Base-by-base conservation (phyloP, 2,888 invertebrate genomes). In the Pseudanteris insignis region DNA sequence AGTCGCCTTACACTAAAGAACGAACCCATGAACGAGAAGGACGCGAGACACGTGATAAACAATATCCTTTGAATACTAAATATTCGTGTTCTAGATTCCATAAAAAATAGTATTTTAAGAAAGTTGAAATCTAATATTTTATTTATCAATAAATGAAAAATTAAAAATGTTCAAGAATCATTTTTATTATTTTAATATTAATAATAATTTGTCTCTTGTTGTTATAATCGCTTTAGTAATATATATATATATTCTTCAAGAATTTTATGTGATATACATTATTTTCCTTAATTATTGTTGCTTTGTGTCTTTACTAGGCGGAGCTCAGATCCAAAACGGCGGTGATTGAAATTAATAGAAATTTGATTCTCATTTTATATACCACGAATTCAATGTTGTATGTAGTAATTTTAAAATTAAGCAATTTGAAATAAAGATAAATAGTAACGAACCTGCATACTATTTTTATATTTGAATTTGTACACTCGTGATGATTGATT, bases 1-100 rank as follows among this genome's bases (percentile, higher is more conserved):
- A 91, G 75, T 91, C 91, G 33, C 91, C 91, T 3, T 90, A 90
- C 74, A 74, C 81, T 37, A 83, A 86, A 74, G 86, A 86, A 67
- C 82, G 89, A 68, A 88, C 89, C 75, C 86, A 91, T 68, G 90
- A 91, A 32, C 89, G 91, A 69, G 92, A 92, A 66, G 84, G 87
- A 65, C 84, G 86, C 67, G 89, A 89, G 77, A 82, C 85, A 64
- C 83, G 89, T 77, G 91, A 92, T 68, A 91, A 92, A 85, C 90
- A 91, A 87, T 92, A 92, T 88, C 89, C 89, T 88, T 89, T 89
- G 83, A 40, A 66, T 64, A 69, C 11, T 26, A 30, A 18, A 47
- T 29, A 15, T 26, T 36, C 11, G 29, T 18, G 7, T n/a, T 21
- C 3, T 21, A 21, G 7, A 21, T n/a, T n/a, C n/a, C n/a, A n/a